phyloP scores from a whole-genome alignment of 2,113 vertebrate species.

The Caranx ignobilis region DNA sequence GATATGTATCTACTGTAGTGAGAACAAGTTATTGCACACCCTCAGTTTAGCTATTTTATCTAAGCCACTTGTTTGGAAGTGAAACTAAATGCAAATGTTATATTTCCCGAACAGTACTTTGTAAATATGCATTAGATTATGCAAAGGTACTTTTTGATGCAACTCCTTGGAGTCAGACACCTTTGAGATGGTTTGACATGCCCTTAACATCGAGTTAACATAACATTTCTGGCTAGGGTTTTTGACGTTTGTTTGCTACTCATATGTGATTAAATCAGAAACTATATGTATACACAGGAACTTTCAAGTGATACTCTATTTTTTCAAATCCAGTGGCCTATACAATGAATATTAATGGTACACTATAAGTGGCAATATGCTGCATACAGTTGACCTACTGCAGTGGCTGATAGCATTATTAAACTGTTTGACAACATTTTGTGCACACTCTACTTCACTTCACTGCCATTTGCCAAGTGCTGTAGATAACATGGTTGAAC shows the following conservation, averaged over 20 bases:
- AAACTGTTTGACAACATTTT: not conserved
- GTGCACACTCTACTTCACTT: not conserved
- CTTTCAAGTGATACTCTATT: too few relatives aligned
- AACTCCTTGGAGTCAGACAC: too few relatives aligned
- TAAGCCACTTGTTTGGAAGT: not conserved
- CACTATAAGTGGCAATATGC: too few relatives aligned
- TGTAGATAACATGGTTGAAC: not conserved
- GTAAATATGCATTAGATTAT: not conserved
- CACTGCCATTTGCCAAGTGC: not conserved
- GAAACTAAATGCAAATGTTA: not conserved
- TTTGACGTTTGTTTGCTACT: too few relatives aligned
- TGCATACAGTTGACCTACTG: not conserved
- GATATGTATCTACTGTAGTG: not conserved
- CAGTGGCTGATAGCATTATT: not conserved
- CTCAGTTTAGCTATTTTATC: not conserved
- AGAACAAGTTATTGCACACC: not conserved
- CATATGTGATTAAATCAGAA: too few relatives aligned
- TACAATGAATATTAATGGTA: too few relatives aligned
- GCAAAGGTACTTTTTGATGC: not conserved
- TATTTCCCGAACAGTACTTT: not conserved
- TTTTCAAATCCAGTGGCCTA: too few relatives aligned
- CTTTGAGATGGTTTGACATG: too few relatives aligned
- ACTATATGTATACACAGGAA: too few relatives aligned
- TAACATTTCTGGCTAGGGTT: too few relatives aligned
- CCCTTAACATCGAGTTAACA: too few relatives aligned